Evolutionary conservation across 2,888 invertebrate species (phyloP).

Genomic region (Nineta flava): DNA sequence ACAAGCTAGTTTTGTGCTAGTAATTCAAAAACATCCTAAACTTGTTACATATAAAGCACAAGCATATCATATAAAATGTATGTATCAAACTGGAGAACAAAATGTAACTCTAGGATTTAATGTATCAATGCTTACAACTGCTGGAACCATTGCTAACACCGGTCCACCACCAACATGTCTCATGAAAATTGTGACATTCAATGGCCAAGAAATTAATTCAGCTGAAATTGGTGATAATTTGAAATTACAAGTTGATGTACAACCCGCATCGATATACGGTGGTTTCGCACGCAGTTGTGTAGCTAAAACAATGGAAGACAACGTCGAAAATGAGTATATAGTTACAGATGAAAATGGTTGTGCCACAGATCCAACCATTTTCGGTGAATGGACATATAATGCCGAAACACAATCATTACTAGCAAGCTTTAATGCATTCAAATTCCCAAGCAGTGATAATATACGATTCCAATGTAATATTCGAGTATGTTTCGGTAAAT

Average conservation of each 20-base stretch:
- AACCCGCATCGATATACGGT: constrained; percentile 76
- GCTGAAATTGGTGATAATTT: constrained; percentile 87
- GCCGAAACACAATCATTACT: constrained; percentile 69
- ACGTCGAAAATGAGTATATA: constrained; percentile 75
- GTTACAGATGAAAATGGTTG: constrained; percentile 91
- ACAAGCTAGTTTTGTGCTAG: constrained; percentile 81
- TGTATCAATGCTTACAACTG: constrained; percentile 88
- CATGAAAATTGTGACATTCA: constrained; percentile 78
- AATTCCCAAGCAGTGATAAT: constrained; percentile 88
- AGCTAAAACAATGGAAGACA: constrained; percentile 81
- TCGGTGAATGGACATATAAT: constrained; percentile 86
- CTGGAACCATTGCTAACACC: constrained; percentile 88
- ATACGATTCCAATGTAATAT: constrained; percentile 93
- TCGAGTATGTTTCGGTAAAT: constrained; percentile 85
- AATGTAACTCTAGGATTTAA: constrained; percentile 87
- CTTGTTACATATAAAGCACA: constrained; percentile 87
- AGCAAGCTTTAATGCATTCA: constrained; percentile 86
- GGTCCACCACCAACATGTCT: constrained; percentile 85
- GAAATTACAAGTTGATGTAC: constrained; percentile 70
- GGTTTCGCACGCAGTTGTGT: constrained; percentile 88
- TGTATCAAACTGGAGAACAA: constrained; percentile 86
- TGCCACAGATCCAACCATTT: constrained; percentile 81
- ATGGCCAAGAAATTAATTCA: constrained; percentile 75
- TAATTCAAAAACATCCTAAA: constrained; percentile 93
- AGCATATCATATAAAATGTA: constrained; percentile 91